A percentile compares a stretch with the other conserved stretches of the same genome.
These are phyloP conservation scores for Euleptes europaea DNA, from an alignment of 2,113 vertebrate genomes.

Conservation along the genomic window DNA sequence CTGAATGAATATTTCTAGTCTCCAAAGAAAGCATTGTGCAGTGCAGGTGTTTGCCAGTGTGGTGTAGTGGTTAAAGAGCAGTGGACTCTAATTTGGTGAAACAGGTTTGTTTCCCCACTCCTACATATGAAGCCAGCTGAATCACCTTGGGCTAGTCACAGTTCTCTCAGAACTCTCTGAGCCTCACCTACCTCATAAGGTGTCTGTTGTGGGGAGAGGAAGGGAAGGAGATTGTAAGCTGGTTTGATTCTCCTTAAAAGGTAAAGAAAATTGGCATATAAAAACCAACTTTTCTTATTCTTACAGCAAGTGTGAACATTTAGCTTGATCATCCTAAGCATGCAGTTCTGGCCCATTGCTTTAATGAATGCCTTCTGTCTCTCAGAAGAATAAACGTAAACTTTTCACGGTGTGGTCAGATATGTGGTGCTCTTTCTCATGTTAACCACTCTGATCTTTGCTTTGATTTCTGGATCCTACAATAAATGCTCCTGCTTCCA, in stretches of 20 bases:
- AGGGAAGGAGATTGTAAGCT: too few relatives aligned
- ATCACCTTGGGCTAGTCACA: too few relatives aligned
- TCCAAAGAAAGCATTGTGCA: neutral
- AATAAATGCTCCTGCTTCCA: conserved; percentile 42
- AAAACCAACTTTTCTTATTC: too few relatives aligned
- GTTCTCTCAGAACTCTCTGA: too few relatives aligned
- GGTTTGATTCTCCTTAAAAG: too few relatives aligned
- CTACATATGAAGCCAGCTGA: too few relatives aligned
- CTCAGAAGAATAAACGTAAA: neutral
- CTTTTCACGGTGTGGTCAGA: neutral
- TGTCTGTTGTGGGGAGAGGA: too few relatives aligned
- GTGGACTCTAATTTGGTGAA: too few relatives aligned
- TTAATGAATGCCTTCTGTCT: neutral
- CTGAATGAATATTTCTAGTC: neutral
- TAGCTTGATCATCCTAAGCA: neutral
- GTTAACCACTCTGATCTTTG: neutral
- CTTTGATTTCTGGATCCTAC: conserved; percentile 45
- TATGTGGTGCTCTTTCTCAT: conserved; percentile 9
- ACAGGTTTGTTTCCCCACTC: too few relatives aligned
- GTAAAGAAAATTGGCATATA: too few relatives aligned
- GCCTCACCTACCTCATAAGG: too few relatives aligned
- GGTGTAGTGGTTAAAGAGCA: too few relatives aligned
- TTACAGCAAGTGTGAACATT: neutral
- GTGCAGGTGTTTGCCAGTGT: neutral
- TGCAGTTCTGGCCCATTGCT: neutral